These are phyloP conservation scores for Conus betulinus DNA, from an alignment of 1,140 invertebrate species.

Conservation along the genomic window DNA sequence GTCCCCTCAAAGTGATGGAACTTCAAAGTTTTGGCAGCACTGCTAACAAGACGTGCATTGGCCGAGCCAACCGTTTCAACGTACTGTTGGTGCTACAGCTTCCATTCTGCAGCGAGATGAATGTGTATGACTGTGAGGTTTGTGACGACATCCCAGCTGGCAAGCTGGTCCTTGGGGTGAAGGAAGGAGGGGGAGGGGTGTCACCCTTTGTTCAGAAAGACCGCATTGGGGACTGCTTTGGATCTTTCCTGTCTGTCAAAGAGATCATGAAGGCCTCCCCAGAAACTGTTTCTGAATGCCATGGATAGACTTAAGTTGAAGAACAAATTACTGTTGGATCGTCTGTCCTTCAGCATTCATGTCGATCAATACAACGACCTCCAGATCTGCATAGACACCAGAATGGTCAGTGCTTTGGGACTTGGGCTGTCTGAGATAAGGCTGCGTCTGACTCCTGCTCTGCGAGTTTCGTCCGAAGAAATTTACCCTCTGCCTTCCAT, in stretches of 20 bases:
- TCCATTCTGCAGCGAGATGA: conserved; percentile 41
- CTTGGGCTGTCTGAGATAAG: conserved; percentile 59
- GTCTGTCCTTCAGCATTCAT: conserved; percentile 63
- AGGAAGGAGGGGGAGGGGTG: conserved; percentile 29
- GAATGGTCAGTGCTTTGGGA: conserved; percentile 52
- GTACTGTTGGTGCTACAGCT: conserved; percentile 57
- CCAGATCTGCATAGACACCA: conserved; percentile 58
- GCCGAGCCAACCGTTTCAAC: conserved; percentile 58
- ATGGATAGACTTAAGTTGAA: conserved; percentile 58
- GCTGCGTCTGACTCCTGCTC: conserved; percentile 59
- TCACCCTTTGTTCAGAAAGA: conserved; percentile 31
- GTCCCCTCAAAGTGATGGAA: conserved; percentile 50
- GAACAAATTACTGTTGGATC: conserved; percentile 55
- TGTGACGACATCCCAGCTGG: conserved; percentile 57
- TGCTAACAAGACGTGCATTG: conserved; percentile 54
- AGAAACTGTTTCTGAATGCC: conserved; percentile 55
- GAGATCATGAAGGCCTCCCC: conserved; percentile 43
- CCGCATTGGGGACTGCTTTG: conserved; percentile 34
- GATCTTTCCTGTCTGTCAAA: conserved; percentile 51
- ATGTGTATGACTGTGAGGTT: conserved; percentile 43
- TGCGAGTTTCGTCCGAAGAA: conserved; percentile 51
- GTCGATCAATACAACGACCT: conserved; percentile 49
- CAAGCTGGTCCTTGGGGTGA: conserved; percentile 51
- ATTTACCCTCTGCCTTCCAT: conserved; percentile 50
- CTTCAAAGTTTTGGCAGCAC: conserved; percentile 59